These are phyloP conservation scores for Centruroides sculpturatus DNA, from an alignment of 1,140 invertebrate genomes.

Conservation along the genomic window DNA sequence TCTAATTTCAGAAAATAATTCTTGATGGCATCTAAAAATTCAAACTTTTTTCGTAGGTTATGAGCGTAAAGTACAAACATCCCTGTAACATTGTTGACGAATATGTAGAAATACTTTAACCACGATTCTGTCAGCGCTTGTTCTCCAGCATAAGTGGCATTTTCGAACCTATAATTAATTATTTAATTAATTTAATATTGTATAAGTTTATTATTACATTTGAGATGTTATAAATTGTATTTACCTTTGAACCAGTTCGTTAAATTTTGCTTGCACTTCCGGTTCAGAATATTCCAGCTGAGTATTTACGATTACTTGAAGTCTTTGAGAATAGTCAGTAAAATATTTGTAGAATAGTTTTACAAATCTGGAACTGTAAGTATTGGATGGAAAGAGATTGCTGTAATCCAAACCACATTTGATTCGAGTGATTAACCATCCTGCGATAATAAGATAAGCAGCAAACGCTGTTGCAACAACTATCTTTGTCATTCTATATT, in stretches of 20 bases:
- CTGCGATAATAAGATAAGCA: conserved; percentile 65
- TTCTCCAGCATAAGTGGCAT: conserved; percentile 52
- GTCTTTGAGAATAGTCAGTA: conserved; percentile 73
- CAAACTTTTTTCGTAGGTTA: background rate
- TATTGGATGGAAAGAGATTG: conserved; percentile 69
- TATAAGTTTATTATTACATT: too few relatives aligned
- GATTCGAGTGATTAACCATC: conserved; percentile 51
- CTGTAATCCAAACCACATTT: conserved; percentile 75
- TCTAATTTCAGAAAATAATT: background rate
- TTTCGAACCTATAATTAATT: conserved; percentile 41
- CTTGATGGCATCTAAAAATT: background rate
- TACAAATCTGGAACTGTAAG: conserved; percentile 77
- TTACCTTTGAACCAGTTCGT: conserved; percentile 51
- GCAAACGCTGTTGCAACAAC: conserved; percentile 62
- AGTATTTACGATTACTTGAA: conserved; percentile 73
- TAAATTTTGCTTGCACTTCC: conserved; percentile 55
- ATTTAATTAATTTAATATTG: too few relatives aligned
- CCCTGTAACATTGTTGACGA: conserved; percentile 35
- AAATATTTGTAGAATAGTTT: conserved; percentile 76
- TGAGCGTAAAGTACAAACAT: background rate
- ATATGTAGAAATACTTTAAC: conserved; percentile 67
- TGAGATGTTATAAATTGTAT: too few relatives aligned
- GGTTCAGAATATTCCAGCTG: conserved; percentile 72
- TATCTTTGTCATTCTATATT: conserved; percentile 56
- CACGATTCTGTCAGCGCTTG: conserved; percentile 78